A percentile compares a stretch with the other conserved stretches of the same genome.
Conservation (phyloP, 1,140 invertebrate species). For the Drosophila repletoides region DNA sequence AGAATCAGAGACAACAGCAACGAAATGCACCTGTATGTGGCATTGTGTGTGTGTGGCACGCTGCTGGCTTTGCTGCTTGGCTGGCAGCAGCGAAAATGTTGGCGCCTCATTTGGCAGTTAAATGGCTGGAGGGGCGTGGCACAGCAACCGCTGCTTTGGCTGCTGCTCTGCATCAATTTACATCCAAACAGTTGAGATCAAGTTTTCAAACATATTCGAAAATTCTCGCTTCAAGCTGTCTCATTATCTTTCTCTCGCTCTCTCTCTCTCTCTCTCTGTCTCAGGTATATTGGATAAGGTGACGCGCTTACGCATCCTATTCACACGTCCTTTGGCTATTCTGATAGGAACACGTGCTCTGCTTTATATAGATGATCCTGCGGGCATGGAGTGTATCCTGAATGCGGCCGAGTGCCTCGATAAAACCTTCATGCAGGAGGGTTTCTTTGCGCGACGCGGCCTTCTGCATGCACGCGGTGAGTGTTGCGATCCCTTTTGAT, state of each 20-base stretch:
- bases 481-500: background rate
- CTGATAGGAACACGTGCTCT: conserved; percentile 63
- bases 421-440: conserved; percentile 77
- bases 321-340: conserved; percentile 61
- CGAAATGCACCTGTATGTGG: conserved; percentile 53
- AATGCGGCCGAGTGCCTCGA: conserved; percentile 74
- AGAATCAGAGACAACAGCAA: background rate
- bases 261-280: background rate
- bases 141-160: conserved; percentile 72
- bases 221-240: background rate
- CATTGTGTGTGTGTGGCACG: conserved; percentile 61
- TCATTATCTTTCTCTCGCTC: background rate
- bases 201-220: background rate
- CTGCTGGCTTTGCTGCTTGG: conserved; percentile 54
- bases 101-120: conserved; percentile 78
- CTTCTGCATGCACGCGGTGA: conserved; percentile 68
- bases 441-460: conserved; percentile 68
- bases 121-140: conserved; percentile 73
- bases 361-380: conserved; percentile 73
- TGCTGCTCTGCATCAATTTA: conserved; percentile 65
- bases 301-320: conserved; percentile 52
- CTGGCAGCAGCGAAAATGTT: conserved; percentile 73
- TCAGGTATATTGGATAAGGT: conserved; percentile 65
- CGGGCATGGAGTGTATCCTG: conserved; percentile 65
- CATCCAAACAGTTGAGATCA: conserved; percentile 71